Percentiles rank a stretch among this genome's conserved stretches.
phyloP scores from a whole-genome alignment of 2,113 vertebrate species.

The Syngnathoides biaculeatus region DNA sequence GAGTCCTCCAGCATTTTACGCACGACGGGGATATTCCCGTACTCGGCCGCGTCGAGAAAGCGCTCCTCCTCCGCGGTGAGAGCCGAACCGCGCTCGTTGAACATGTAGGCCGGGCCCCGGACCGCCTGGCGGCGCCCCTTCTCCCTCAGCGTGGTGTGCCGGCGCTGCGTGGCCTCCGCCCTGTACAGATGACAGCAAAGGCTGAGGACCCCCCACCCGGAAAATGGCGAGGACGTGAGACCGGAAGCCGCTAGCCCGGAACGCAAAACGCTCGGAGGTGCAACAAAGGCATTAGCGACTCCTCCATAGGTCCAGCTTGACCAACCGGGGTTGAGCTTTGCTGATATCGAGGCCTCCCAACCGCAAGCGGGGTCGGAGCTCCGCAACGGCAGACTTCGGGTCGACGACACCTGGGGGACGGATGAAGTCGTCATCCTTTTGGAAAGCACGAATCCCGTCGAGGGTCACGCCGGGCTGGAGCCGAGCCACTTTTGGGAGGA shows the following conservation, averaged over 20 bases:
- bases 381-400: conserved; percentile 19
- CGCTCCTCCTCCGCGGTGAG: conserved; percentile 90
- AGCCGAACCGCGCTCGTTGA: conserved; percentile 90
- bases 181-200: conserved; percentile 40
- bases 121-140: conserved; percentile 94
- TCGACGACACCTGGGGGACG: conserved; percentile 29
- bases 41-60: conserved; percentile 91
- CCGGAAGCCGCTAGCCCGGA: conserved; percentile 8
- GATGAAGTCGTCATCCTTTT: conserved; percentile 26
- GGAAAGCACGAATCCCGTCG: neutral
- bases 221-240: conserved; percentile 1
- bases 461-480: neutral
- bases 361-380: conserved; percentile 23
- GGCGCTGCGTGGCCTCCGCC: conserved; percentile 84
- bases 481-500: neutral
- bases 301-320: too few relatives aligned
- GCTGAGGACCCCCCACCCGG: conserved; percentile 8
- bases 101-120: conserved; percentile 96
- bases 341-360: too few relatives aligned
- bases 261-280: neutral
- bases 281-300: conserved; percentile 9
- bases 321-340: too few relatives aligned
- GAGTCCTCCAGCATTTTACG: conserved; percentile 97
- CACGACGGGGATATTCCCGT: conserved; percentile 95
- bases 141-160: conserved; percentile 89